Percentiles rank a stretch among this genome's conserved stretches.
Conservation (phyloP, 2,888 invertebrate genomes). For the Pyrochroa serraticornis region DNA sequence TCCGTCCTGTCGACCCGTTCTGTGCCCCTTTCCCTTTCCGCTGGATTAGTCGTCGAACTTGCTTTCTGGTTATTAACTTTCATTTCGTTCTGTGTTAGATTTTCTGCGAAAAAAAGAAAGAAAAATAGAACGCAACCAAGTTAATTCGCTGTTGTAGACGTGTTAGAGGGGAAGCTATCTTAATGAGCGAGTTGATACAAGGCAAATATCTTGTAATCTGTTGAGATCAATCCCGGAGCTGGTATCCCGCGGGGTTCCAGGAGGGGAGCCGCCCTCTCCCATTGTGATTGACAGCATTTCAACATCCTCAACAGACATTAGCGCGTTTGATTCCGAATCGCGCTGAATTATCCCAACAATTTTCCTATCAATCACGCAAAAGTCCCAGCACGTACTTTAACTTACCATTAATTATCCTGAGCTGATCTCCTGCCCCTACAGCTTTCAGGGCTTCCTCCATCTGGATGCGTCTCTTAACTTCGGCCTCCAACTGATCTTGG, state of each 20-base stretch:
- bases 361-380: constrained; percentile 25
- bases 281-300: constrained; percentile 23
- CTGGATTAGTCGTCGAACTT: constrained; percentile 28
- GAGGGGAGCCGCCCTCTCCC: constrained; percentile 15
- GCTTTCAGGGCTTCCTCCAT: constrained; percentile 81
- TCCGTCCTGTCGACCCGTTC: constrained; percentile 44
- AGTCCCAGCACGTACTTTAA: constrained; percentile 13
- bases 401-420: constrained; percentile 81
- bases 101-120: constrained; percentile 44
- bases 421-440: constrained; percentile 78
- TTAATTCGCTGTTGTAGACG: not conserved
- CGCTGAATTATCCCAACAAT: constrained; percentile 19
- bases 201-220: constrained; percentile 53
- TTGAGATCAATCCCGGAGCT: constrained; percentile 50
- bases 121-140: not conserved
- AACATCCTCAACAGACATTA: constrained; percentile 18
- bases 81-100: constrained; percentile 43
- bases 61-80: constrained; percentile 42
- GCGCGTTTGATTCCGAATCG: constrained; percentile 17
- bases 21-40: constrained; percentile 38
- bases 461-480: constrained; percentile 79
- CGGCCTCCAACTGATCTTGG: constrained; percentile 83
- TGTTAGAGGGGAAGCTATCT: constrained; percentile 19
- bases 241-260: constrained; percentile 45
- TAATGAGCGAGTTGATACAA: constrained; percentile 37